Percentiles rank a stretch among this genome's conserved stretches.
Evolutionary conservation across 2,113 vertebrate species (phyloP).

Genomic region (Ictalurus punctatus): DNA sequence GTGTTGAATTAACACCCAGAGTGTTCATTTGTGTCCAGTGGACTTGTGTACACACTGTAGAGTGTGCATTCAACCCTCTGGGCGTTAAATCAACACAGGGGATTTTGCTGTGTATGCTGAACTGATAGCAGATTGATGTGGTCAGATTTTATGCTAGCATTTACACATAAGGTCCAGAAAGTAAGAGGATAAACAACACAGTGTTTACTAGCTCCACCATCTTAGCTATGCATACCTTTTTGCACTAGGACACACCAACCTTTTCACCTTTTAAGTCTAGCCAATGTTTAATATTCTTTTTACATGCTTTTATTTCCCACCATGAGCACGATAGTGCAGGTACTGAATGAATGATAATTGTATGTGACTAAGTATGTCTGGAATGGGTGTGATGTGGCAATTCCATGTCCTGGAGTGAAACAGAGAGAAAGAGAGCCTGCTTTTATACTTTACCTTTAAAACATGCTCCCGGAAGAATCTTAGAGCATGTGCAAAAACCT

Average conservation of each 20-base stretch:
- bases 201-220: background rate
- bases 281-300: background rate
- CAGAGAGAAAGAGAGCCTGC: background rate
- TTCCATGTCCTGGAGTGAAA: background rate
- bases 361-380: background rate
- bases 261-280: background rate
- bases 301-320: background rate
- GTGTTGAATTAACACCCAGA: too few relatives aligned
- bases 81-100: too few relatives aligned
- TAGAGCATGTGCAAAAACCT: slow-evolving; percentile 90
- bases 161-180: slow-evolving; percentile 14
- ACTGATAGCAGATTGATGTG: background rate
- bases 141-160: slow-evolving; percentile 8
- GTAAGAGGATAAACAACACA: background rate
- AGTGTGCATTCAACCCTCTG: too few relatives aligned
- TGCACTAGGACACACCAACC: background rate
- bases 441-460: slow-evolving; percentile 77
- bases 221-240: background rate
- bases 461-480: slow-evolving; percentile 91
- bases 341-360: background rate
- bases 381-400: background rate
- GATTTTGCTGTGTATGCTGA: background rate
- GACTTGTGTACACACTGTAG: too few relatives aligned
- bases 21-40: too few relatives aligned
- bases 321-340: background rate